Evolutionary conservation across 2,888 invertebrate genomes (phyloP), one percentile per base, ranked within the genome.

Genomic region (Drosophila buzzatii): DNA sequence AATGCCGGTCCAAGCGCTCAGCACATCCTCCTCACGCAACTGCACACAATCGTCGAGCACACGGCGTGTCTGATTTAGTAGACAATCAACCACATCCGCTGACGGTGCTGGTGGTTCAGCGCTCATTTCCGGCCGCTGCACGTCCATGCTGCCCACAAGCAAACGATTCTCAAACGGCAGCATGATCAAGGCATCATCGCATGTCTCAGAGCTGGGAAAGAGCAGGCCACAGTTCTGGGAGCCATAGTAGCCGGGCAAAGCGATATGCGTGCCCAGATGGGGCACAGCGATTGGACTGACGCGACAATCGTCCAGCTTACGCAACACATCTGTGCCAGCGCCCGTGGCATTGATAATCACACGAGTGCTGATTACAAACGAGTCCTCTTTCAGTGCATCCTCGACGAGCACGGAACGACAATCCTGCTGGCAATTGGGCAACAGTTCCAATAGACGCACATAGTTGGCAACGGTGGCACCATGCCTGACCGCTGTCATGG

Each of bases 151-250:
- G 62, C 99, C 99, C 62, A 97, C 96, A 89, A 98, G 97, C 39
- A 97, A 97, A 82, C 96, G 97, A 92, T 96, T 97, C 94, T 96
- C 97, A 98, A 99, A 99, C 0, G 99, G 99, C 63, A 99, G 94
- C 95, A 99, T 99, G 95, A 99, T 99, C 90, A 99, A 99, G 0
- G 99, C 98, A 72, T 99, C 95, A 0, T 99, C 99, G 93, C 99
- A 99, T 18, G 97, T 97, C 0, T 45, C 14, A 0, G 98, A 98
- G 1, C 97, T 95, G 0, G 99, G 99, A 94, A 99, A 99, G 2
- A 99, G 94, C 0, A 99, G 95, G 81, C 99, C 99, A 97, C 99
- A 99, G 92, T 97, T 97, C 73, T 97, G 97, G 0, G 99, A 99
- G 89, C 99, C 98, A 94, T 99, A 99, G 92, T 98, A 99, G 91